phyloP scores from a whole-genome alignment of 2,797 vertebrate species.

The Lagocephalus sceleratus region DNA sequence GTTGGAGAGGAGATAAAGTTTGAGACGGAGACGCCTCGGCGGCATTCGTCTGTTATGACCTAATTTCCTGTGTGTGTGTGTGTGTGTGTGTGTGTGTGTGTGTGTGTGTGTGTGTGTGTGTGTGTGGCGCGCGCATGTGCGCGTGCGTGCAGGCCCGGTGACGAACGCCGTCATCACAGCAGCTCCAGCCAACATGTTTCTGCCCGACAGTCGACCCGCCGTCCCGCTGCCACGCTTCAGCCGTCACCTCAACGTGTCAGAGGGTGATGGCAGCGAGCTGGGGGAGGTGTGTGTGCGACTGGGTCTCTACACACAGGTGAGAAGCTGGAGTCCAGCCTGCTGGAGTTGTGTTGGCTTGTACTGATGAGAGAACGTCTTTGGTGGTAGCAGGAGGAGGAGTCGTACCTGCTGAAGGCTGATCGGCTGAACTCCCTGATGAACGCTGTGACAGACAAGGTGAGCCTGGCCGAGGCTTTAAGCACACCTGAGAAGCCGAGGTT shows the following conservation, averaged over 20 bases:
- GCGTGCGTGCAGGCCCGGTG: slow-evolving; percentile 50
- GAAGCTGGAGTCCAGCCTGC: too few relatives aligned
- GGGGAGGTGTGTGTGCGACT: slow-evolving; percentile 83
- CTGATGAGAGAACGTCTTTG: background rate
- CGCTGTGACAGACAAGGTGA: slow-evolving; percentile 83
- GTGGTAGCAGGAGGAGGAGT: slow-evolving; percentile 79
- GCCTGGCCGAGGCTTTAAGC: slow-evolving; percentile 8
- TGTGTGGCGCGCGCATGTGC: too few relatives aligned
- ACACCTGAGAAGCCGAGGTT: too few relatives aligned
- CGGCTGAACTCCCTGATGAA: slow-evolving; percentile 80
- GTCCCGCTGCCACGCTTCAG: slow-evolving; percentile 87
- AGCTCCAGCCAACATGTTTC: slow-evolving; percentile 83
- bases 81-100: background rate
- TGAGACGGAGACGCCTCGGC: too few relatives aligned
- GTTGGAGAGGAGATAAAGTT: too few relatives aligned
- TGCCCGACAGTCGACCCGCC: slow-evolving; percentile 83
- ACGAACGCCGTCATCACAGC: slow-evolving; percentile 57
- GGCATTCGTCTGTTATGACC: background rate
- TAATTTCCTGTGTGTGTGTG: slow-evolving; percentile 23
- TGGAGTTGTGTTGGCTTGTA: too few relatives aligned
- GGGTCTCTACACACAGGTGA: slow-evolving; percentile 81
- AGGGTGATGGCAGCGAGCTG: slow-evolving; percentile 64
- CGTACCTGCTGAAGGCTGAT: slow-evolving; percentile 83
- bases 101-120: slow-evolving; percentile 9
- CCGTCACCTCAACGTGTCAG: slow-evolving; percentile 82